phyloP scores from a whole-genome alignment of 2,113 vertebrate species.

The Mesocricetus auratus region DNA sequence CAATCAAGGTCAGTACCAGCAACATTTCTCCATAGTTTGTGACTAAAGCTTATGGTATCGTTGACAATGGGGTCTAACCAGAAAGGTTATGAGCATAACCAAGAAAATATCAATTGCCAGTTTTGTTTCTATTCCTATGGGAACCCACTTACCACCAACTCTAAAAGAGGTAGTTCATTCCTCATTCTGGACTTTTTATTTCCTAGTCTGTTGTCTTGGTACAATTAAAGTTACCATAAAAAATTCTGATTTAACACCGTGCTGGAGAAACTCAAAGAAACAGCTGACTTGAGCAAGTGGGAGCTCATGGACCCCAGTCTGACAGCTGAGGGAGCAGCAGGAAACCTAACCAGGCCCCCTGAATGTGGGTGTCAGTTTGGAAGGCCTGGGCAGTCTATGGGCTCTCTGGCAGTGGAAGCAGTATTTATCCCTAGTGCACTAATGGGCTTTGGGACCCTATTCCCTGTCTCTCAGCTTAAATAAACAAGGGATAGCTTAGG shows the following conservation, averaged over 20 bases:
- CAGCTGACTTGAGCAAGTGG: too few relatives aligned
- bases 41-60: neutral
- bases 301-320: too few relatives aligned
- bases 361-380: too few relatives aligned
- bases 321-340: too few relatives aligned
- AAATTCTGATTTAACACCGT: slow-evolving; percentile 50
- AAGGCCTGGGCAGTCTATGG: too few relatives aligned
- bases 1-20: neutral
- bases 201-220: neutral
- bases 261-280: too few relatives aligned
- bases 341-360: too few relatives aligned
- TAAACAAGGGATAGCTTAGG: too few relatives aligned
- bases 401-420: too few relatives aligned
- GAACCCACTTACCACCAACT: neutral
- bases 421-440: too few relatives aligned
- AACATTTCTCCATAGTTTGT: neutral
- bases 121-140: neutral
- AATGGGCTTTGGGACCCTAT: too few relatives aligned
- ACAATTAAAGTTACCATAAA: slow-evolving; percentile 63
- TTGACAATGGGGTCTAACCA: neutral
- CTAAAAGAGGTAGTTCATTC: neutral
- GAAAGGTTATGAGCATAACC: neutral
- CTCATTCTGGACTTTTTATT: neutral
- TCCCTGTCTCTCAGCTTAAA: too few relatives aligned
- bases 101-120: neutral